Percentiles rank a stretch among this genome's conserved stretches.
These are phyloP conservation scores for Camponotus vicinus DNA, from an alignment of 1,140 invertebrate species.

Conservation along the genomic window DNA sequence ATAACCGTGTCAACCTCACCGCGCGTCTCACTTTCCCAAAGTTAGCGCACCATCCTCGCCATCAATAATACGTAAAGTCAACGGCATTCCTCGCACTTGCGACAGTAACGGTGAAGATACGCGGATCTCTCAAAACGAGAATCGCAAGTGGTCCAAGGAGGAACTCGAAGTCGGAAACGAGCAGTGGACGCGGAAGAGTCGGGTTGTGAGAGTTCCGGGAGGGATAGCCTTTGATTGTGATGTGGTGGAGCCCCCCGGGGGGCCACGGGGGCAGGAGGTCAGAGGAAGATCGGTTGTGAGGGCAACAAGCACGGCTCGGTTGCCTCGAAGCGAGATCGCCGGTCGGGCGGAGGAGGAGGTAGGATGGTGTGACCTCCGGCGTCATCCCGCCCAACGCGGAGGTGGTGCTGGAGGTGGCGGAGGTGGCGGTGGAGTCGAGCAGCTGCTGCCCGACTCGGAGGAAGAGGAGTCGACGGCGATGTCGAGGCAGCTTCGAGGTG, in stretches of 20 bases:
- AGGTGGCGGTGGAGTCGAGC: conserved; percentile 80
- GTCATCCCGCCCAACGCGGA: conserved; percentile 82
- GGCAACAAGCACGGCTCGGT: conserved; percentile 79
- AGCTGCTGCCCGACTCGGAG: conserved; percentile 83
- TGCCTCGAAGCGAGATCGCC: conserved; percentile 78
- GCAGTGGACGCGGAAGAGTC: conserved; percentile 60
- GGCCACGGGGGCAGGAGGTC: conserved; percentile 80
- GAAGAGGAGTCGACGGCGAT: conserved; percentile 81
- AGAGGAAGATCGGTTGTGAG: conserved; percentile 80
- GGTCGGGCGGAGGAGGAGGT: conserved; percentile 81
- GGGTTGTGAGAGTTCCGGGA: conserved; percentile 76
- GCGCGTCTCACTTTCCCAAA: background rate
- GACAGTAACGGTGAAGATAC: background rate
- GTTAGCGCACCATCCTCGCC: background rate
- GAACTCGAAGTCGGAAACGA: conserved; percentile 31
- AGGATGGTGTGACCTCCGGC: conserved; percentile 84
- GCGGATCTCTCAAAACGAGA: background rate
- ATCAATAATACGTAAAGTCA: background rate
- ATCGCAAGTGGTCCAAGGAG: conserved; percentile 5
- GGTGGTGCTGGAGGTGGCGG: conserved; percentile 74
- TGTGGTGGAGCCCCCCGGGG: conserved; percentile 82
- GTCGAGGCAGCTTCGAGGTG: conserved; percentile 80
- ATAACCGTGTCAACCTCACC: conserved; percentile 2
- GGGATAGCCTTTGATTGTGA: conserved; percentile 81
- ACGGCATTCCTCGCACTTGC: background rate